A percentile compares a stretch with the other conserved stretches of the same genome.
phyloP scores from a whole-genome alignment of 2,797 vertebrate species.

The Hydrocynus forskahlii region DNA sequence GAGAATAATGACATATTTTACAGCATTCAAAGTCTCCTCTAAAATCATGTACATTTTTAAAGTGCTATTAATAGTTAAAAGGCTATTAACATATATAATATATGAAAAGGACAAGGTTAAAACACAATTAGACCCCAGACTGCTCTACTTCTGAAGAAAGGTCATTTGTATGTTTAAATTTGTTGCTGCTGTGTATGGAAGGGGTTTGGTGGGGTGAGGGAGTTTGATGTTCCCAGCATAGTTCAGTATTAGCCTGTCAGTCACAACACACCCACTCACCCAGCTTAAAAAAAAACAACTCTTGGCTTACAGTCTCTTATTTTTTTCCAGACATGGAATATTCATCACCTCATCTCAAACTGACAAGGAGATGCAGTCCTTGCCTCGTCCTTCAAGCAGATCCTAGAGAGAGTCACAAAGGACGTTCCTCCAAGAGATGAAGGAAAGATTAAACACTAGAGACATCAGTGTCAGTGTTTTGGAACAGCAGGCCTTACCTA shows the following conservation, averaged over 20 bases:
- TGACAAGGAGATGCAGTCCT: constrained; percentile 42
- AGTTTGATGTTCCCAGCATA: background rate
- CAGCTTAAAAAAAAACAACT: background rate
- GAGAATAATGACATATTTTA: constrained; percentile 23
- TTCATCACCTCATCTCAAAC: constrained; percentile 38
- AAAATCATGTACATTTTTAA: constrained; percentile 58
- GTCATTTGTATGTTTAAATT: background rate
- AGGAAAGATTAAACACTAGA: constrained; percentile 5
- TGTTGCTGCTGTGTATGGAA: background rate
- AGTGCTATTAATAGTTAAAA: constrained; percentile 77
- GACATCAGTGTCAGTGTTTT: constrained; percentile 3
- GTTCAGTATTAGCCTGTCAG: no score
- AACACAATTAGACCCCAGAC: constrained; percentile 65
- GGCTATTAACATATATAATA: constrained; percentile 70
- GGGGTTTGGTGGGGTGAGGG: background rate
- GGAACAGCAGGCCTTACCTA: no score
- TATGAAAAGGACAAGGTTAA: constrained; percentile 71
- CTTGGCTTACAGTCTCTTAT: constrained; percentile 31
- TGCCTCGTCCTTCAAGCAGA: constrained; percentile 31
- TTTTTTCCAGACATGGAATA: constrained; percentile 21
- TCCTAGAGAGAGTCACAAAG: constrained; percentile 4
- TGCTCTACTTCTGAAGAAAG: constrained; percentile 39
- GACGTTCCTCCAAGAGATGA: constrained; percentile 11
- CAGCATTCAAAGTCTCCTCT: background rate
- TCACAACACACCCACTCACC: no score